Evolutionary conservation across 2,888 invertebrate species (phyloP), one percentile per base, ranked within the genome.

Genomic region (Biston stratarius): DNA sequence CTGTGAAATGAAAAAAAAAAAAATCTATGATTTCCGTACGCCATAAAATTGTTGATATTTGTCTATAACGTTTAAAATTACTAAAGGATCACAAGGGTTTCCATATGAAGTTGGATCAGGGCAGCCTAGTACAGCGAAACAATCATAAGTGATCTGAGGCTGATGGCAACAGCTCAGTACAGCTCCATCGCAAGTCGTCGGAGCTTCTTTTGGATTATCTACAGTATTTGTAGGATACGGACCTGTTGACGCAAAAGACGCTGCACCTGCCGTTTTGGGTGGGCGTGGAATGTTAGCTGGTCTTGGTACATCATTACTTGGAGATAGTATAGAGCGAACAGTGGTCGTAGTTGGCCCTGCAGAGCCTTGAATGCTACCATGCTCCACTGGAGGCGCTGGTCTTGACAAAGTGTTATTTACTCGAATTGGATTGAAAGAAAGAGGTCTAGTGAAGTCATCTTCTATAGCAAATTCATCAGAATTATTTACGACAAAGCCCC

Each of bases 71-170:
- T 70, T 77, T 9, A 86, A 69, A 63, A 91, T 84, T 1, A 80
- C 76, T 52, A 77, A 72, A 6, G 81, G 71, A 7, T 86, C 82
- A 73, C 92, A 92, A 59, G 91, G 91, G 60, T 84, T 79, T 6
- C 86, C 77, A 72, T 87, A 80, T 64, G 87, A 65, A n/a, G 84
- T 73, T 0, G 94, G 91, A 83, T 96, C 95, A 9, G 78, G 82
- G 60, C 92, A 92, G 0, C 90, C 90, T 67, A 86, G 83, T 14
- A 68, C 53, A 10, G 75, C 81, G 24, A 92, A 92, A 73, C 92
- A 92, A 11, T 85, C 82, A 62, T 83, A 82, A 0, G 83, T 83
- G 3, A 87, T 80, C 62, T 81, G 75, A 0, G 78, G 72, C 66
- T 80, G 81, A 71, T 88, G 89, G 68, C 92, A 92, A 71, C 92